Percentiles rank a stretch among this genome's conserved stretches.
Conservation (phyloP, 2,888 invertebrate species). For the Drepana falcataria region DNA sequence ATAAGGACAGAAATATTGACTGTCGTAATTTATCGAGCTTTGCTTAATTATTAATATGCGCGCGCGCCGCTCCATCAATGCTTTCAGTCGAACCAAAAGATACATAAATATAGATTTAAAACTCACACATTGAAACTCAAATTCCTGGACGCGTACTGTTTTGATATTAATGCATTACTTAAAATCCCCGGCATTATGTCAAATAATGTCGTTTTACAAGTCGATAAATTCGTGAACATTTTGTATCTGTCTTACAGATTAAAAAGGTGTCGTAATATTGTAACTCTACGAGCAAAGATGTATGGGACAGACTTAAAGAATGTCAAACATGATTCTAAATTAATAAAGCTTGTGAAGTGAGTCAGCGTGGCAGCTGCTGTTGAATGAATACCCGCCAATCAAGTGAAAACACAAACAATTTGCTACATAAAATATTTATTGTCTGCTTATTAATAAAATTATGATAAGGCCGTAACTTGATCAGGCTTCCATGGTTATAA, state of each 20-base stretch:
- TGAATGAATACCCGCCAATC: not conserved
- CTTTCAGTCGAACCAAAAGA: constrained; percentile 14
- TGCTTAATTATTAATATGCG: constrained; percentile 37
- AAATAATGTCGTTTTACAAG: constrained; percentile 31
- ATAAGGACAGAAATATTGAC: constrained; percentile 31
- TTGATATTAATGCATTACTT: constrained; percentile 15
- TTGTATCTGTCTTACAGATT: constrained; percentile 22
- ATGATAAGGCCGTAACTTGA: not conserved
- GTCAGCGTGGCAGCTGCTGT: not conserved
- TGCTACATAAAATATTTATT: not conserved
- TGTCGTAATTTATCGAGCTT: constrained; percentile 28
- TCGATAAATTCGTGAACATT: constrained; percentile 39
- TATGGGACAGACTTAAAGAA: not conserved
- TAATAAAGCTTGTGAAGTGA: not conserved
- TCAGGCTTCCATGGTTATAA: not conserved
- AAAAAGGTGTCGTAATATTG: constrained; percentile 9
- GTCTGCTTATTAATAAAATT: not conserved
- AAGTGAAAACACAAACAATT: not conserved
- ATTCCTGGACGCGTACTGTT: constrained; percentile 10
- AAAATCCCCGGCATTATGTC: constrained; percentile 27
- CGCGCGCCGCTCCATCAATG: constrained; percentile 21
- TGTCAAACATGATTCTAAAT: not conserved
- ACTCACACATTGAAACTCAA: constrained; percentile 6
- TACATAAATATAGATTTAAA: constrained; percentile 10
- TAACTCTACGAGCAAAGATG: not conserved